Base-by-base conservation (phyloP, 2,888 invertebrate genomes). In the Choreutis nemorana region DNA sequence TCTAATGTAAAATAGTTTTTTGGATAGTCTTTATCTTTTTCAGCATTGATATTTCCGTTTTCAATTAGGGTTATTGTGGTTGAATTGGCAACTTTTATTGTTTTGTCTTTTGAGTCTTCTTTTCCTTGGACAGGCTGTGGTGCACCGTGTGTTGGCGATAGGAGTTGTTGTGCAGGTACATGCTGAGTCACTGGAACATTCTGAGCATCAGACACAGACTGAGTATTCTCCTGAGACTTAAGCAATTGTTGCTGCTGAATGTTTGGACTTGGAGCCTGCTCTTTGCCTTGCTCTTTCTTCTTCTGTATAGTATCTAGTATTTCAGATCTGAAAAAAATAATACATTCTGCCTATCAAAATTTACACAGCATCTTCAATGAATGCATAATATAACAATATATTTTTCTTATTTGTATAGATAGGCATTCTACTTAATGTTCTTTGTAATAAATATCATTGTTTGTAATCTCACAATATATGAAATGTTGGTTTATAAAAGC, bases 251-350 rank as follows among this genome's bases (percentile, higher is more conserved):
- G 48, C 20, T 34, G 66, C 34, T 64, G 72, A 32, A 58, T 70
- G 29, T 45, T 55, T 3, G 64, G 41, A 35, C 52, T 63, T 28
- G 58, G 67, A 1, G 61, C 50, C 28, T 67, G 50, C 15, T 53
- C 71, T 23, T 77, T 75, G 4, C 72, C 70, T 34, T 67, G 68
- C 12, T 77, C 77, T 37, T 75, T 77, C 43, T 73, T 81, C 53
- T 83, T 83, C 43, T 83, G 82, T 33, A 82, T 61, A 48, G 65
- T 83, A 51, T 84, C 83, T 73, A 83, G 66, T 48, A 83, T 81
- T 55, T 84, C 83, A 54, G 84, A 81, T 77, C 85, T 85, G 71
- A 4, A 79, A 81, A 48, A 37, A 33, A 23, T 29, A 22, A 23
- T 16, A 23, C 12, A 14, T 28, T 28, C n/a, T 20, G 14, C 9